Percentiles rank a stretch among this genome's conserved stretches.
These are phyloP conservation scores for Zapornia atra DNA, from an alignment of 2,113 vertebrate species.

Conservation along the genomic window DNA sequence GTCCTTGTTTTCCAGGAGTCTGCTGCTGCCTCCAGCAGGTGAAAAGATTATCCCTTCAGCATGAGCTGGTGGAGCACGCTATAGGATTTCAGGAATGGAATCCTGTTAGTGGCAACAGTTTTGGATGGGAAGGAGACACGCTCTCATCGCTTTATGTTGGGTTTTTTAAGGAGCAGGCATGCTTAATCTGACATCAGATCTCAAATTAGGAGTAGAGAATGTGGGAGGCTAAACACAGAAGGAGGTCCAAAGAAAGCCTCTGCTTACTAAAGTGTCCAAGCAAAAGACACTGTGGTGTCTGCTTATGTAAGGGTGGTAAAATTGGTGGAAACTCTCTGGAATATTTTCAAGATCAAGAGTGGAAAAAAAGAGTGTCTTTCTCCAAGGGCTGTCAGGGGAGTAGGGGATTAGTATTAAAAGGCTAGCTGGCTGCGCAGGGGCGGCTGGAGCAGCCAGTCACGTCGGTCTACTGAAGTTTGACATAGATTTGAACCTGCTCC, in stretches of 20 bases:
- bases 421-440: background rate
- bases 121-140: background rate
- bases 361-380: background rate
- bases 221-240: background rate
- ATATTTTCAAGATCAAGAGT: background rate
- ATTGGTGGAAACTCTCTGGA: background rate
- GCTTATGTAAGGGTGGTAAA: background rate
- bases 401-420: background rate
- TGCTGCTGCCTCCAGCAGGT: constrained; percentile 56
- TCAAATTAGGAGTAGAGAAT: background rate
- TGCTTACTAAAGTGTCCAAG: background rate
- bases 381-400: background rate
- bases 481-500: background rate
- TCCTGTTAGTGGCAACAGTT: background rate
- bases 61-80: background rate
- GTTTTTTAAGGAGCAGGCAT: background rate
- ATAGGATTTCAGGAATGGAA: constrained; percentile 18
- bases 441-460: background rate
- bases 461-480: background rate
- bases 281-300: background rate
- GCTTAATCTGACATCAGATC: background rate
- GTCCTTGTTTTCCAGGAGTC: background rate
- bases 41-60: constrained; percentile 10
- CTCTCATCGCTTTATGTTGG: background rate
- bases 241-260: background rate